Conservation (phyloP, 2,797 vertebrate genomes). For the Coilia nasus region DNA sequence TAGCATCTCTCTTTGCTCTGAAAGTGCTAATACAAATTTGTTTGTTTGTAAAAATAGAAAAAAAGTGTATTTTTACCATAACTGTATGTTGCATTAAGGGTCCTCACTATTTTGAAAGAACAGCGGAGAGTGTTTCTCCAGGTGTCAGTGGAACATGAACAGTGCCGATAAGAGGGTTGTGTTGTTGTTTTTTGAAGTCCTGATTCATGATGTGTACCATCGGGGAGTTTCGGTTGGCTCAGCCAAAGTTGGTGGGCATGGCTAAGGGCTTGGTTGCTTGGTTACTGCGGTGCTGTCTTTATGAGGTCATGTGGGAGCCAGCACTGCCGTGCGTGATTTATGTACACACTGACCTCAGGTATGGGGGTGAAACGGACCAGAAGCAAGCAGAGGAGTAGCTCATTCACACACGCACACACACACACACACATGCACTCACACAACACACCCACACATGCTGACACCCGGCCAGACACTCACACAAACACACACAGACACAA, state of each 20-base stretch:
- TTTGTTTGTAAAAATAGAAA: no score
- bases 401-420: neutral
- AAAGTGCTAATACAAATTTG: no score
- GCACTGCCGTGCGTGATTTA: neutral
- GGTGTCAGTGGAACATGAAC: neutral
- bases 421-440: neutral
- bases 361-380: neutral
- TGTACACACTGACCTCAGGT: neutral
- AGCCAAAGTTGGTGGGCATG: neutral
- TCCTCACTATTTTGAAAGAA: no score
- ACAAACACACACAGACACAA: neutral
- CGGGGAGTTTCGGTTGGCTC: neutral
- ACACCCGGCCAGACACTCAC: neutral
- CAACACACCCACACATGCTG: neutral
- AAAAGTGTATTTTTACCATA: no score
- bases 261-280: neutral
- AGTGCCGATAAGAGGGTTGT: neutral
- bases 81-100: no score
- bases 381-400: neutral
- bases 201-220: neutral
- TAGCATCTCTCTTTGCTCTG: no score
- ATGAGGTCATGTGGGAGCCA: slow-evolving; percentile 1
- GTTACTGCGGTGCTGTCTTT: neutral
- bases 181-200: neutral
- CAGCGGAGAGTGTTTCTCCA: neutral